phyloP scores from a whole-genome alignment of 2,888 invertebrate genomes.

The Mythimna loreyi region DNA sequence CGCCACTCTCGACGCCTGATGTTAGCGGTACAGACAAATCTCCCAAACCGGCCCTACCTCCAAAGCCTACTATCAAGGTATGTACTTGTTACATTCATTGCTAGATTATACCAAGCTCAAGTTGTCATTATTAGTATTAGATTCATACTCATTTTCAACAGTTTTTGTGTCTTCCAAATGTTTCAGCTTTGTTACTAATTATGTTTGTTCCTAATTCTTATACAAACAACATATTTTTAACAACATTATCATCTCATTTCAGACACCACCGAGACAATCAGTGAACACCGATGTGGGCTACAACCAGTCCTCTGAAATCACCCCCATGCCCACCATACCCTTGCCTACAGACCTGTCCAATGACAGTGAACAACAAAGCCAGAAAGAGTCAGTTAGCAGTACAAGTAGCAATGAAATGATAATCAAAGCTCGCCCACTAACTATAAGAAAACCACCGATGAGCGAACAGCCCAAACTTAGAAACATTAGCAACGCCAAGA shows the following conservation, averaged over 20 bases:
- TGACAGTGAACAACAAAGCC: conserved; percentile 78
- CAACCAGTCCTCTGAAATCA: conserved; percentile 77
- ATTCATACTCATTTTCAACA: not conserved
- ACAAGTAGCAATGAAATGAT: conserved; percentile 84
- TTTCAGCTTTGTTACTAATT: conserved; percentile 6
- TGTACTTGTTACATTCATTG: conserved; percentile 30
- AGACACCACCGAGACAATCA: conserved; percentile 90
- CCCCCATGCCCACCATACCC: conserved; percentile 79
- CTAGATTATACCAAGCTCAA: not conserved
- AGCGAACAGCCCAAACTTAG: conserved; percentile 95
- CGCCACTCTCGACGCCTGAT: conserved; percentile 90
- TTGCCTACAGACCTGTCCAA: conserved; percentile 78
- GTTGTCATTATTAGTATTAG: not conserved
- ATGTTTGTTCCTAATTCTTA: not conserved
- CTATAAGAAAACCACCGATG: conserved; percentile 95
- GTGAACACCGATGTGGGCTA: conserved; percentile 83
- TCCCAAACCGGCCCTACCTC: conserved; percentile 95
- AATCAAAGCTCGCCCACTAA: conserved; percentile 95
- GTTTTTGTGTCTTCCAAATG: not conserved
- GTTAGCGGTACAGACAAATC: conserved; percentile 89
- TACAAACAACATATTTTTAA: not conserved
- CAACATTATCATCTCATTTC: conserved; percentile 62
- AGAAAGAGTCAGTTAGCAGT: conserved; percentile 87
- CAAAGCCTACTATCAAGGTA: conserved; percentile 94
- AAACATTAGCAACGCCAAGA: conserved; percentile 89